Evolutionary conservation across 2,113 vertebrate genomes (phyloP), one percentile per base, ranked within the genome.

Genomic region (Xiphias gladius): DNA sequence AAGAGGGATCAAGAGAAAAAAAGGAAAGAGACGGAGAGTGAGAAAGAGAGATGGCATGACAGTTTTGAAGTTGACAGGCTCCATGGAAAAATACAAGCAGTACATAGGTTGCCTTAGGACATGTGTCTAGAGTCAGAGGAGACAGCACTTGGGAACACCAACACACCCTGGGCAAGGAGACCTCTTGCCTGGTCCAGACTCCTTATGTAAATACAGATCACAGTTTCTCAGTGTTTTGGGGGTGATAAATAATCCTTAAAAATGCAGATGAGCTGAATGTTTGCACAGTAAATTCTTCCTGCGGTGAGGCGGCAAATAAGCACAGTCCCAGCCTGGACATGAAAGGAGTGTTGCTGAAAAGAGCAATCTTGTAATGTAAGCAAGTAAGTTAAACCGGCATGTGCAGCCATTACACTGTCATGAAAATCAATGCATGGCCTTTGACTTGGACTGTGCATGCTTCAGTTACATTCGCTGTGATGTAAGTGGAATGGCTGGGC

Each of bases 141-240:
- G 79, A 84, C 43, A 72, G 68, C 70, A 58, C 73, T 78, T 4
- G n/a, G 66, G 55, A 75, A 88, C 80, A 79, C 54, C 81, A 86
- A 69, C 83, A 80, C 72, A 84, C 93, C 86, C 28, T 26, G 84
- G 92, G 91, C 92, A 93, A 94, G 89, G 92, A 90, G 89, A 90
- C 68, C 65, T 74, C 84, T 84, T 69, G 73, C 86, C 62, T 76
- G 67, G 73, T 87, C 76, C 79, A 90, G 37, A 75, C 82, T 83
- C 67, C 62, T 87, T 84, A 92, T 92, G 86, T 81, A 89, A 92
- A 93, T 92, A 59, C 75, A 82, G 35, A 84, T 85, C 88, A 91
- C 77, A 72, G 73, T 63, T 73, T 86, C 72, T 75, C 52, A 32
- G 58, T 24, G 30, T 90, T 83, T 80, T 54, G 26, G 63, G 32